phyloP scores from a whole-genome alignment of 2,888 invertebrate species.

The Dascillus cervinus region DNA sequence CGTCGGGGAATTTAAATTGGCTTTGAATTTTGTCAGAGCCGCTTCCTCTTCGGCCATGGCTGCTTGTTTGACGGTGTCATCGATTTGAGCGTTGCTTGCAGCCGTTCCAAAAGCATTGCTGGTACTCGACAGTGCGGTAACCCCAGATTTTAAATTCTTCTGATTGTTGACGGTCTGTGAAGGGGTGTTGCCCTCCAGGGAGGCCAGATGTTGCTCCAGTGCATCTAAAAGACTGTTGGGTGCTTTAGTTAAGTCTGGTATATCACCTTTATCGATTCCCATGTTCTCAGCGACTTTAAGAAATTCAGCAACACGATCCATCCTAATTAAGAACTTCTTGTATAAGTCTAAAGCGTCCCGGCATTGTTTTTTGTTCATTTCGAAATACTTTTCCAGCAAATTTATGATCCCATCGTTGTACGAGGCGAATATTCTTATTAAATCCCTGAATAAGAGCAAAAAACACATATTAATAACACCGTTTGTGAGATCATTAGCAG shows the following conservation, averaged over 20 bases:
- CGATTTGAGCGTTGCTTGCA: slow-evolving; percentile 69
- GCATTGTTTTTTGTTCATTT: slow-evolving; percentile 99
- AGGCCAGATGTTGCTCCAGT: slow-evolving; percentile 90
- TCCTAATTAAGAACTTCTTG: slow-evolving; percentile 97
- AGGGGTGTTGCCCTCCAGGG: slow-evolving; percentile 89
- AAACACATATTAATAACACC: slow-evolving; percentile 99
- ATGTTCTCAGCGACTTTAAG: slow-evolving; percentile 85
- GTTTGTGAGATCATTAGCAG: slow-evolving; percentile 87
- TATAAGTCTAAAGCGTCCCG: slow-evolving; percentile 97
- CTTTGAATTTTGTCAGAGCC: slow-evolving; percentile 91
- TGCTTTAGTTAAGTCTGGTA: slow-evolving; percentile 96
- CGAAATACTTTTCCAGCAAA: slow-evolving; percentile 98
- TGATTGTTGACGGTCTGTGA: slow-evolving; percentile 80
- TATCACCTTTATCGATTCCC: slow-evolving; percentile 98
- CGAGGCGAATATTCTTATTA: slow-evolving; percentile 96
- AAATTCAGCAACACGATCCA: slow-evolving; percentile 99
- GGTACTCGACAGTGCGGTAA: slow-evolving; percentile 80
- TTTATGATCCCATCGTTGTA: slow-evolving; percentile 99
- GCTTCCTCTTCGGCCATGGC: slow-evolving; percentile 95
- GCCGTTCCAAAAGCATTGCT: slow-evolving; percentile 84
- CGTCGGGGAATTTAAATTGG: slow-evolving; percentile 73
- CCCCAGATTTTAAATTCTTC: slow-evolving; percentile 84
- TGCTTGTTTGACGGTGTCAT: slow-evolving; percentile 78
- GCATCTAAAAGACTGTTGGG: slow-evolving; percentile 97
- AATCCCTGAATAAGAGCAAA: slow-evolving; percentile 97